These are phyloP conservation scores for Drosophila azteca DNA, from an alignment of 1,140 invertebrate species.

Conservation along the genomic window DNA sequence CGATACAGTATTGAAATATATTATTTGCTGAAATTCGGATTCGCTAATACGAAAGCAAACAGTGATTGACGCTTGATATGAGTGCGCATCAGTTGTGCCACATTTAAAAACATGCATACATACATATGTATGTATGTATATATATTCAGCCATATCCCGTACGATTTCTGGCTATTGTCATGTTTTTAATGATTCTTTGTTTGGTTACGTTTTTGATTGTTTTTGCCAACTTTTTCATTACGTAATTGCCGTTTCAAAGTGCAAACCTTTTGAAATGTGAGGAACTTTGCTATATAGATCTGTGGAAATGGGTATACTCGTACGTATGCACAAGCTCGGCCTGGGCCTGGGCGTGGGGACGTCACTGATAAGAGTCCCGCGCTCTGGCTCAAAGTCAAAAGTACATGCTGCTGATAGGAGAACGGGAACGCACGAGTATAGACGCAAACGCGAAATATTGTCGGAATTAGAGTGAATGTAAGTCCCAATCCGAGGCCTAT, in stretches of 20 bases:
- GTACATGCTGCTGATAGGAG: slow-evolving; percentile 40
- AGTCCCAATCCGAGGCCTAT: neutral
- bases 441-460: neutral
- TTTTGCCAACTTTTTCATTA: slow-evolving; percentile 22
- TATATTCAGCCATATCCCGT: slow-evolving; percentile 14
- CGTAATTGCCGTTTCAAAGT: slow-evolving; percentile 40
- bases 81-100: slow-evolving; percentile 10
- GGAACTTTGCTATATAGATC: neutral
- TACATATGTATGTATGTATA: neutral
- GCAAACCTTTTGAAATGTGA: slow-evolving; percentile 21
- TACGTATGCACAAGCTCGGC: slow-evolving; percentile 25
- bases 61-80: slow-evolving; percentile 45
- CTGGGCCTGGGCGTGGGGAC: slow-evolving; percentile 23
- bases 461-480: neutral
- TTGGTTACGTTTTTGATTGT: neutral
- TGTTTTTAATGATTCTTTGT: slow-evolving; percentile 34
- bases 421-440: neutral
- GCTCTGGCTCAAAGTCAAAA: slow-evolving; percentile 65
- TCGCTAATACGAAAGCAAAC: slow-evolving; percentile 45
- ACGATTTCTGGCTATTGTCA: slow-evolving; percentile 23
- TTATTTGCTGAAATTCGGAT: slow-evolving; percentile 21
- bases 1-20: neutral
- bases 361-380: slow-evolving; percentile 65
- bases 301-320: neutral
- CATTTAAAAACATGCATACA: slow-evolving; percentile 1